phyloP scores from a whole-genome alignment of 2,797 vertebrate genomes.

The Poecilia gillii region DNA sequence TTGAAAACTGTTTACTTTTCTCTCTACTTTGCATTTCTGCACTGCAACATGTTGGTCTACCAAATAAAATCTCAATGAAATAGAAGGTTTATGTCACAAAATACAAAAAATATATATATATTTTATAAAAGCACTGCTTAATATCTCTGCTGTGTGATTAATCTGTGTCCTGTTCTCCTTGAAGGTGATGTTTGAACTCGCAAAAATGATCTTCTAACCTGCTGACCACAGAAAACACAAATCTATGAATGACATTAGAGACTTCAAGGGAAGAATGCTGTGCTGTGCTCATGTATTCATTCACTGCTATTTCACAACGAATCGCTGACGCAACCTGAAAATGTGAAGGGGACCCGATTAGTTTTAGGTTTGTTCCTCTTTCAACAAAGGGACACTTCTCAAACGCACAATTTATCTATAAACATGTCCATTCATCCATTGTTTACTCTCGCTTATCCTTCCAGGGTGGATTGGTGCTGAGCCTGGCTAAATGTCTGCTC shows the following conservation, averaged over 20 bases:
- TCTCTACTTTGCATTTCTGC: background rate
- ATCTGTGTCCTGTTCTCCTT: constrained; percentile 45
- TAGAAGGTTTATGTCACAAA: background rate
- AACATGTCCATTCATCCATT: background rate
- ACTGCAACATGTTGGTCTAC: background rate
- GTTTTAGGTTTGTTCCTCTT: background rate
- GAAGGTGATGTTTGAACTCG: constrained; percentile 96
- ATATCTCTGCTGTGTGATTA: background rate
- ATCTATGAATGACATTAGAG: constrained; percentile 5
- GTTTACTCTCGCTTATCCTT: background rate
- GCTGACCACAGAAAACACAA: constrained; percentile 6
- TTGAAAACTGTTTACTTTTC: background rate
- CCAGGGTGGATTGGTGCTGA: too few species aligned
- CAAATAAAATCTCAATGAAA: background rate
- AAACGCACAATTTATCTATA: background rate
- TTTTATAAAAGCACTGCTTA: background rate
- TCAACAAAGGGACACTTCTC: background rate
- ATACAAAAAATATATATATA: background rate
- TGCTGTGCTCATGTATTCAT: background rate
- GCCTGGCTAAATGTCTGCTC: background rate
- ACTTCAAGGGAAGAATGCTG: background rate
- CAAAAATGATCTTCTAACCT: constrained; percentile 89
- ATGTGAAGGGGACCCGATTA: background rate
- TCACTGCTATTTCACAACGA: background rate
- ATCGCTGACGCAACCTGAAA: background rate